phyloP scores from a whole-genome alignment of 2,113 vertebrate species.

The Camelus bactrianus region DNA sequence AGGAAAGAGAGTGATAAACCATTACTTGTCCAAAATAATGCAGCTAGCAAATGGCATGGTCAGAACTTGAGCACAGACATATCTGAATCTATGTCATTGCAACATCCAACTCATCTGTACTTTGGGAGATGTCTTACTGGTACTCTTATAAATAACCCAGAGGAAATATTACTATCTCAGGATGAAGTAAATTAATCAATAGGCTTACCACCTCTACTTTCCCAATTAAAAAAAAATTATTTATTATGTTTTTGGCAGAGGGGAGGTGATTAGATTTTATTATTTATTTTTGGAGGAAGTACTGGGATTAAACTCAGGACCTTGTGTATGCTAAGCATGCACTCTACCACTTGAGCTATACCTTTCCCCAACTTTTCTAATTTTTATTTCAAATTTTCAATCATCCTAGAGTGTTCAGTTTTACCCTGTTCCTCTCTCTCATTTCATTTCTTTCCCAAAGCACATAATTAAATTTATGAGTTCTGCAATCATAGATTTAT shows the following conservation, averaged over 20 bases:
- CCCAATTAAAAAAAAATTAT: background rate
- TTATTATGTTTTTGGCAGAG: too few species aligned
- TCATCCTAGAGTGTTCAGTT: background rate
- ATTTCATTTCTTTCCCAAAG: background rate
- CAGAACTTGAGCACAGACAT: background rate
- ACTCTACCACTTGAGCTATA: too few species aligned
- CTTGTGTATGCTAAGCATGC: too few species aligned
- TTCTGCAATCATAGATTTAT: background rate
- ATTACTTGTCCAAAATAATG: background rate
- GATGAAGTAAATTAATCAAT: background rate
- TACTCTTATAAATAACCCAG: background rate
- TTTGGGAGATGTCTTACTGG: background rate
- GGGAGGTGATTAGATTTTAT: too few species aligned
- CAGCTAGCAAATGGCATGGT: background rate
- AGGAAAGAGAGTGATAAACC: background rate
- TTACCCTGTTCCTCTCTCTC: background rate
- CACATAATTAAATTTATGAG: background rate
- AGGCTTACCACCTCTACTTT: background rate
- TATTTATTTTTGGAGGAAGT: too few species aligned
- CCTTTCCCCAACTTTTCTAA: background rate
- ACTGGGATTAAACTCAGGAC: too few species aligned
- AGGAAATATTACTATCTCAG: background rate
- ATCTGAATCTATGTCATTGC: background rate
- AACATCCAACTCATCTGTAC: background rate
- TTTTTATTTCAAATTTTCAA: slow-evolving; percentile 16